Evolutionary conservation across 2,113 vertebrate genomes (phyloP).

Genomic region (Microtus richardsoni): DNA sequence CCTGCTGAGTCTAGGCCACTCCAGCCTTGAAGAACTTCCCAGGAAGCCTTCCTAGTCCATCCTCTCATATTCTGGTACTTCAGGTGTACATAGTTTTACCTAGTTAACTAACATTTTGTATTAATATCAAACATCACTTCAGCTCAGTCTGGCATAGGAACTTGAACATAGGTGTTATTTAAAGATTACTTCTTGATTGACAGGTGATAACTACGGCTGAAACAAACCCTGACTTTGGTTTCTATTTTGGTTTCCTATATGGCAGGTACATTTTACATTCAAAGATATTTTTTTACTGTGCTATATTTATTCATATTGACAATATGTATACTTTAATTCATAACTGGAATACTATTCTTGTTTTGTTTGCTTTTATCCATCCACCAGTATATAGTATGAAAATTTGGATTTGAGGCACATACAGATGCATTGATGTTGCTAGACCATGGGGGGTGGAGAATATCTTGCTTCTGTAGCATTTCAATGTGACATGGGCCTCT

Average conservation of each 20-base stretch:
- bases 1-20: not conserved
- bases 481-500: not conserved
- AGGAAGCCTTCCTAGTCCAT: not conserved
- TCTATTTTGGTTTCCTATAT: slow-evolving; percentile 66
- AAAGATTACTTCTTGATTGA: slow-evolving; percentile 58
- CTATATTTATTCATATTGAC: slow-evolving; percentile 42
- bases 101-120: not conserved
- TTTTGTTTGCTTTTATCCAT: not conserved
- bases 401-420: not conserved
- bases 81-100: not conserved
- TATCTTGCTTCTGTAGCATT: not conserved
- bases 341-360: slow-evolving; percentile 48
- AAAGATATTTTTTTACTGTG: slow-evolving; percentile 42
- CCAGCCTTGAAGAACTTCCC: not conserved
- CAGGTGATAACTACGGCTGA: slow-evolving; percentile 37
- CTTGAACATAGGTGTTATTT: slow-evolving; percentile 24
- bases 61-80: not conserved
- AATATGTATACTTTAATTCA: slow-evolving; percentile 65
- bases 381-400: not conserved
- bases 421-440: not conserved
- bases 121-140: slow-evolving; percentile 39
- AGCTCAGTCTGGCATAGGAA: not conserved
- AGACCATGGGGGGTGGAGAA: not conserved
- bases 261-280: slow-evolving; percentile 52
- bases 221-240: slow-evolving; percentile 58